Evolutionary conservation across 2,888 invertebrate species (phyloP), one percentile per base, ranked within the genome.

Genomic region (Aporophyla lueneburgensis): DNA sequence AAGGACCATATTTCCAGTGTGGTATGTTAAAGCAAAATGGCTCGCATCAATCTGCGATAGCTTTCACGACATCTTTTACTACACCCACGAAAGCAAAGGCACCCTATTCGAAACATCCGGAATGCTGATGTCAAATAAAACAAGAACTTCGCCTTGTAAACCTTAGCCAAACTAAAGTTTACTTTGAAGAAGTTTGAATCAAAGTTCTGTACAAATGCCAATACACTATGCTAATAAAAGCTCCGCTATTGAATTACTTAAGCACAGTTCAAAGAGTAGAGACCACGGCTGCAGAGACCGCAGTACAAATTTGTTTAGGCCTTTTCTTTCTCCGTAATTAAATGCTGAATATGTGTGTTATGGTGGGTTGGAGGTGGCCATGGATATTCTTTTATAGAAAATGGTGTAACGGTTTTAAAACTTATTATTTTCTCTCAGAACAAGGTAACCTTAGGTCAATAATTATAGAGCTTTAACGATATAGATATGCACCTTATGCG

Each of bases 181-280:
- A 74, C 61, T 74, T 10, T 59, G n/a, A 86, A 27, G 12, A 70
- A 76, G 54, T 81, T 78, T 3, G 24, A 65, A 72, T 43, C 49
- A 65, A 81, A 80, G 46, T 86, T 78, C 54, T 63, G 61, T 53
- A 75, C 66, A 80, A 85, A 83, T 73, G 70, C 70, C 66, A 72
- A 79, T 72, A 77, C 71, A 69, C 63, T 80, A 59, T 56, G 69
- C 66, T 80, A 86, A 80, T 74, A 76, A 66, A 72, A 56, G 54
- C 61, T 0, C 53, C 5, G 21, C 49, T 67, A 75, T 83, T 86
- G 70, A 85, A 76, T 81, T 81, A 81, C 54, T 76, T 70, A 63
- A 75, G 62, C 67, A 40, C 46, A 74, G 66, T 78, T 81, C 71
- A 78, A 81, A 72, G 63, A 53, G 59, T 61, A 53, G 51, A n/a